Conservation (phyloP, 2,888 invertebrate species). For the Eupithecia pulchellata region DNA sequence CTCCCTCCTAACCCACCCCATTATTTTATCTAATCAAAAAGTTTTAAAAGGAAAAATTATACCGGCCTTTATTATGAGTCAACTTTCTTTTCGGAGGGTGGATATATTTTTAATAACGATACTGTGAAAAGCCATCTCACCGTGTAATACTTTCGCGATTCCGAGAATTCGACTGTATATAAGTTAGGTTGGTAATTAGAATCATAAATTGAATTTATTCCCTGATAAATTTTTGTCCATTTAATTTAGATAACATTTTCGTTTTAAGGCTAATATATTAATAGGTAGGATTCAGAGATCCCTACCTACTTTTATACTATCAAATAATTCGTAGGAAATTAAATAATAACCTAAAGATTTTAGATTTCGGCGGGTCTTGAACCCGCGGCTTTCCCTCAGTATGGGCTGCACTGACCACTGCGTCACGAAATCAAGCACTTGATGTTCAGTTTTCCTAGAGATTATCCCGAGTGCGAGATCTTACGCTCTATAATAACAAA, state of each 20-base stretch:
- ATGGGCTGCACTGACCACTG: no score
- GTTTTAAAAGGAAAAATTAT: constrained; percentile 86
- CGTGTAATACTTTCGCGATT: constrained; percentile 41
- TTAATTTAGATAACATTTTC: background rate
- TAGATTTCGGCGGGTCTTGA: no score
- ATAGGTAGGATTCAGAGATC: background rate
- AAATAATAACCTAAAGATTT: no score
- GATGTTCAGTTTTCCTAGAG: no score
- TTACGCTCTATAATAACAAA: no score
- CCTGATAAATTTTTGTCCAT: background rate
- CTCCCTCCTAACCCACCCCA: constrained; percentile 76
- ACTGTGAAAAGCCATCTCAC: constrained; percentile 63
- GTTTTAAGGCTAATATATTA: background rate
- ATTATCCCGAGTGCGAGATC: no score
- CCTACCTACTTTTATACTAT: background rate
- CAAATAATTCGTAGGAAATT: no score
- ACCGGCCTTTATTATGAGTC: constrained; percentile 85
- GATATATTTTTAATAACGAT: constrained; percentile 85
- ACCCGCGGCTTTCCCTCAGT: no score
- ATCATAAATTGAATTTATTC: constrained; percentile 20
- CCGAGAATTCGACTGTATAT: constrained; percentile 59
- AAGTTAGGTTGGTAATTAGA: constrained; percentile 51
- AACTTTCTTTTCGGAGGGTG: constrained; percentile 81
- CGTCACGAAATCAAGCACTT: no score
- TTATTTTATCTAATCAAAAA: constrained; percentile 87